Evolutionary conservation across 2,888 invertebrate genomes (phyloP).

Genomic region (Hanleya hanleyi): DNA sequence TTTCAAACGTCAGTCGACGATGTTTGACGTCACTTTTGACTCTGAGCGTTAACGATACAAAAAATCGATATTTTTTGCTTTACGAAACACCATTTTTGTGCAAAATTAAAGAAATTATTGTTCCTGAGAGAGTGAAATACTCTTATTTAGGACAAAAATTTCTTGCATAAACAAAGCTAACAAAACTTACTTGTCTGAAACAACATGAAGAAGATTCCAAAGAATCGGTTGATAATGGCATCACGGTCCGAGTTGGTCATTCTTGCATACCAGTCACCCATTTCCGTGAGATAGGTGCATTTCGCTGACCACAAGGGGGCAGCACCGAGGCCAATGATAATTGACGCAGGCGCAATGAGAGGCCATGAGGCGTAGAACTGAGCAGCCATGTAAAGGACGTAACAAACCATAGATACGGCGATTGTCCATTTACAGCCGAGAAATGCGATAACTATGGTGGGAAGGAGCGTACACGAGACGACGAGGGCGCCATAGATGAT

Average conservation of each 20-base stretch:
- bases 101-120: no score
- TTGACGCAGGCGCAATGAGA: constrained; percentile 84
- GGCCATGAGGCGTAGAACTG: constrained; percentile 92
- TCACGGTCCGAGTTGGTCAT: constrained; percentile 84
- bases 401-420: constrained; percentile 92
- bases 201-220: constrained; percentile 98
- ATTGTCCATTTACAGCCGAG: constrained; percentile 98
- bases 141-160: no score
- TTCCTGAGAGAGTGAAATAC: no score
- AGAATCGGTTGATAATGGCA: constrained; percentile 96
- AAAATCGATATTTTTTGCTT: no score
- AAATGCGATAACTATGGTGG: constrained; percentile 58
- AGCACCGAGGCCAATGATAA: constrained; percentile 94
- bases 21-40: no score
- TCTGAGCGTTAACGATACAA: no score
- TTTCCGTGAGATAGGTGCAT: constrained; percentile 91
- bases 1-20: no score
- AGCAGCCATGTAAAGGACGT: constrained; percentile 94
- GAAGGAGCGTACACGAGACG: constrained; percentile 94
- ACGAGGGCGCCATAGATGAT: constrained; percentile 95
- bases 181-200: constrained; percentile 96
- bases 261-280: constrained; percentile 90
- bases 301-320: constrained; percentile 99
- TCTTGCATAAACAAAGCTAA: no score
- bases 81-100: no score